These are phyloP conservation scores for Synergus umbraculus DNA, from an alignment of 2,888 invertebrate species.

Conservation along the genomic window DNA sequence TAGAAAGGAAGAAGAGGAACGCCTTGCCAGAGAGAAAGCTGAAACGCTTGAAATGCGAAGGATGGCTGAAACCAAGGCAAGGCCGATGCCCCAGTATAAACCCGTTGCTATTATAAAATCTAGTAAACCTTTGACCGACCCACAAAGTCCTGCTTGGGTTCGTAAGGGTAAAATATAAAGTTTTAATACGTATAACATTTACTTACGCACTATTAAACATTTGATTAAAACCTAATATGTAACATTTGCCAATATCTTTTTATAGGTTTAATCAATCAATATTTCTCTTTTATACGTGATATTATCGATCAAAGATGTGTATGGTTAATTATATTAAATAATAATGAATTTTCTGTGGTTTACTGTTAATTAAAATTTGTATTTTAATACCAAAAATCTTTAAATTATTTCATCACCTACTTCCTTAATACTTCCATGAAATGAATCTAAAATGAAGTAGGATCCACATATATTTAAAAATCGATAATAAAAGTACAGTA, in stretches of 20 bases:
- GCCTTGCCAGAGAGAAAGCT: constrained; percentile 77
- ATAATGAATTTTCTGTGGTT: too few species aligned
- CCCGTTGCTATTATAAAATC: constrained; percentile 80
- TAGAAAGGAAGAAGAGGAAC: constrained; percentile 73
- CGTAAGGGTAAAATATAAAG: constrained; percentile 40
- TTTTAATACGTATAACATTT: not conserved
- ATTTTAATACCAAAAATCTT: too few species aligned
- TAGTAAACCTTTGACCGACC: constrained; percentile 80
- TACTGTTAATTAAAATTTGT: too few species aligned
- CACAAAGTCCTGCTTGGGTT: constrained; percentile 80
- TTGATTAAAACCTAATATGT: too few species aligned
- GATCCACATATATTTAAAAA: not conserved
- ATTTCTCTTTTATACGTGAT: too few species aligned
- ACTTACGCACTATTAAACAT: not conserved
- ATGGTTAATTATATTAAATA: too few species aligned
- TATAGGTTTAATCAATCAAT: too few species aligned
- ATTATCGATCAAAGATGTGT: not conserved
- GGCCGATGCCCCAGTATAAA: constrained; percentile 80
- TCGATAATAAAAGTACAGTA: constrained; percentile 2
- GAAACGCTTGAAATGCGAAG: constrained; percentile 79
- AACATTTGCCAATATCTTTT: too few species aligned
- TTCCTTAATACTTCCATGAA: too few species aligned
- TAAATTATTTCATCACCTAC: too few species aligned
- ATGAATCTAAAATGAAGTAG: too few species aligned
- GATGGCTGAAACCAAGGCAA: constrained; percentile 81